A percentile compares a stretch with the other conserved stretches of the same genome.
Evolutionary conservation across 2,888 invertebrate genomes (phyloP).

Genomic region (Hyles lineata): DNA sequence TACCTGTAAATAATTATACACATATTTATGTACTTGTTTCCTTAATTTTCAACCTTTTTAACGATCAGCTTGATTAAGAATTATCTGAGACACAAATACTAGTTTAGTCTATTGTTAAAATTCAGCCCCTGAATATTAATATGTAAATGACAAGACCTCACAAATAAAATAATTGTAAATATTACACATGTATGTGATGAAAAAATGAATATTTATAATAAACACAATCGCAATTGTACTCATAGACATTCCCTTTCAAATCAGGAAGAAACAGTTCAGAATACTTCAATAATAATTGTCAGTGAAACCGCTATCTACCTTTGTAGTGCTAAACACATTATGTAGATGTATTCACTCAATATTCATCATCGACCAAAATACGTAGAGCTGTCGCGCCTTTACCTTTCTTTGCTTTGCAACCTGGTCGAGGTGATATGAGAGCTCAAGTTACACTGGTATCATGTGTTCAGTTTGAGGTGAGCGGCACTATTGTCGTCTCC

Average conservation of each 20-base stretch:
- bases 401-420: conserved; percentile 35
- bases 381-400: conserved; percentile 44
- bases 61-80: too few relatives aligned
- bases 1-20: too few relatives aligned
- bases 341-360: conserved; percentile 68
- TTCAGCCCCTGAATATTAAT: too few relatives aligned
- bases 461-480: conserved; percentile 67
- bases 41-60: too few relatives aligned
- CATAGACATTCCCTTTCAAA: conserved; percentile 1
- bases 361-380: conserved; percentile 48
- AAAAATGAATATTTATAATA: too few relatives aligned
- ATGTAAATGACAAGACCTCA: too few relatives aligned
- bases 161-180: too few relatives aligned
- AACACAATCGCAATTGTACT: background rate
- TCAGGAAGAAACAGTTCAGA: conserved; percentile 20
- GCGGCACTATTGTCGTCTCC: conserved; percentile 74
- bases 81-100: too few relatives aligned
- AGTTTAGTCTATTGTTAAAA: too few relatives aligned
- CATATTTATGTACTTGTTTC: too few relatives aligned
- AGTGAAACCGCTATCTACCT: conserved; percentile 69
- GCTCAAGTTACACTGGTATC: conserved; percentile 57
- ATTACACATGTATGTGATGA: too few relatives aligned
- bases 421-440: background rate
- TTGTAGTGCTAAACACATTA: conserved; percentile 61
- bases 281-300: conserved; percentile 46